Base-by-base conservation (phyloP, 2,113 vertebrate species). In the Triplophysa dalaica region DNA sequence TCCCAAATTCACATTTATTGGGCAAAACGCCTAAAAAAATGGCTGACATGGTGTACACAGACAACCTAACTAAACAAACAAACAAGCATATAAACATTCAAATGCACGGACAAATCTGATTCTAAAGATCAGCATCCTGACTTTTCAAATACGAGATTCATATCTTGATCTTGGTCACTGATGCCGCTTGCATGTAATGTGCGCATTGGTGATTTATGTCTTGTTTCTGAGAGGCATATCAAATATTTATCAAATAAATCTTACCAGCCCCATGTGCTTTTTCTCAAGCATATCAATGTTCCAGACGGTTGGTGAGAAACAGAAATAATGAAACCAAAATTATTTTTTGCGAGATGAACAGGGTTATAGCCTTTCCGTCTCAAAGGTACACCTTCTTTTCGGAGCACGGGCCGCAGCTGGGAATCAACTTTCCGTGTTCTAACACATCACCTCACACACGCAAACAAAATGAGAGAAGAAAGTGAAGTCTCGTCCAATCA, bases 401-500 rank as follows among this genome's bases (percentile, higher is more conserved):
- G 41, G 64, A 52, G 38, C 24, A 13, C 22, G 54, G 81, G 33
- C 41, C 76, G 33, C 81, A 79, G 81, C 81, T 83, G 81, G 69
- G 43, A 61, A 61, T 26, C 81, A 70, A 19, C 29, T 41, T 54
- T 61, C 78, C 33, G 50, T 67, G 21, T 33, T 33, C 52, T 65
- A 69, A 79, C 75, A 75, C 60, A 64, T 52, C 64, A 79, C 70
- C 16, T 60, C 21, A 69, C 22, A 13, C 26, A 79, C 24, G 50
- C 45, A 17, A 26, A 63, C 24, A 54, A 22, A 62, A 52, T 5
- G 21, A 63, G 38, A 63, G 67, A 24, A 69, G 12, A 38, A 16
- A 64, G 43, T 48, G 76, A 74, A 50, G 41, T 8, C 72, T 50
- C 50, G 60, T 60, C 43, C 61, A 70, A 62, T 75, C 72, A 63